These are phyloP conservation scores for Zaprionus africanus DNA, from an alignment of 1,140 invertebrate genomes.

Conservation along the genomic window DNA sequence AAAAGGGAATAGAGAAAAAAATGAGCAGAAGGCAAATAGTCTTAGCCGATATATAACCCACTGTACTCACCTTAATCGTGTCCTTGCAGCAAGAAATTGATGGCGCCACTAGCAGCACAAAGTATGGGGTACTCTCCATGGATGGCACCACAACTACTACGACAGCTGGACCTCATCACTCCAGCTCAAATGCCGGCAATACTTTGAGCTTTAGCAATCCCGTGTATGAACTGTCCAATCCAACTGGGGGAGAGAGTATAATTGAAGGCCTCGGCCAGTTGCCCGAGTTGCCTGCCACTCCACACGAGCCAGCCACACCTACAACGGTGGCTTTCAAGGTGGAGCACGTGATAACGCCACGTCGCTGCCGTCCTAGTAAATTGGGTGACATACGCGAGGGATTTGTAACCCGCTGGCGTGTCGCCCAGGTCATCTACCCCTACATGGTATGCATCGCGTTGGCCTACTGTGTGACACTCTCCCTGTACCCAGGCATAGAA, in stretches of 20 bases:
- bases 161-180: constrained; percentile 56
- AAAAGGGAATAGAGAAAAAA: neutral
- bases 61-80: neutral
- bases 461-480: constrained; percentile 94
- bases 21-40: too few species aligned
- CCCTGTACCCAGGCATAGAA: constrained; percentile 94
- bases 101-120: constrained; percentile 58
- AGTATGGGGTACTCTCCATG: constrained; percentile 79
- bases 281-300: constrained; percentile 79
- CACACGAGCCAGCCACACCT: constrained; percentile 76
- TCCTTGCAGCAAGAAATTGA: constrained; percentile 73
- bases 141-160: constrained; percentile 84
- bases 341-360: constrained; percentile 90
- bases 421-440: constrained; percentile 92
- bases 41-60: too few species aligned
- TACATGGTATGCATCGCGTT: constrained; percentile 95
- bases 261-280: constrained; percentile 79
- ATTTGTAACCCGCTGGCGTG: constrained; percentile 89
- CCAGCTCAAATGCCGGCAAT: constrained; percentile 35
- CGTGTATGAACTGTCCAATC: constrained; percentile 89
- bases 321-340: constrained; percentile 89
- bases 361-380: constrained; percentile 85
- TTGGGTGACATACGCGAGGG: constrained; percentile 85
- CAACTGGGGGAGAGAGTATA: constrained; percentile 85
- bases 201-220: constrained; percentile 88